Evolutionary conservation across 2,888 invertebrate species (phyloP).

Genomic region (Aleiodes leptofemur): DNA sequence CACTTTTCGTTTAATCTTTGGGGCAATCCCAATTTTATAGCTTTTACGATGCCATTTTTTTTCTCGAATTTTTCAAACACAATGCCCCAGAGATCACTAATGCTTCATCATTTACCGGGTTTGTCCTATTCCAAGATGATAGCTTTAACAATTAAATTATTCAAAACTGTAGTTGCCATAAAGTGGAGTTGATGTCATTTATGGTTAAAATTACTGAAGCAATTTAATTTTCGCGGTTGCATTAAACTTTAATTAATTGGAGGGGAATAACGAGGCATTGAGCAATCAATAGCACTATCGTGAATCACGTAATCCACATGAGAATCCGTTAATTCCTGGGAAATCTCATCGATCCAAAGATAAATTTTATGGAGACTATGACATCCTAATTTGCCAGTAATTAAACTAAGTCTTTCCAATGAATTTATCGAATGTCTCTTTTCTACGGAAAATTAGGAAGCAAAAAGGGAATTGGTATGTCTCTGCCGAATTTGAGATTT

Average conservation of each 20-base stretch:
- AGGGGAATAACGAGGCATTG: slow-evolving; percentile 51
- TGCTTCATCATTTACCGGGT: background rate
- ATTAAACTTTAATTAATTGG: slow-evolving; percentile 66
- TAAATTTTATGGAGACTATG: background rate
- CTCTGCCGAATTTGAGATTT: too few species aligned
- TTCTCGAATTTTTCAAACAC: background rate
- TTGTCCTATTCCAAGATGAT: slow-evolving; percentile 12
- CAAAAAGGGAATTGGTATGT: too few species aligned
- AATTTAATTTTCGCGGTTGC: slow-evolving; percentile 61
- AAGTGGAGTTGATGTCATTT: background rate
- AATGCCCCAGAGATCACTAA: background rate
- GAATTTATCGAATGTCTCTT: too few species aligned
- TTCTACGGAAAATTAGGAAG: too few species aligned
- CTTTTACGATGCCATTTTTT: slow-evolving; percentile 2
- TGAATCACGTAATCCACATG: slow-evolving; percentile 58
- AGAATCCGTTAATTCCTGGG: slow-evolving; percentile 52
- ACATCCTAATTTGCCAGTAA: background rate
- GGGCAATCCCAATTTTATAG: background rate
- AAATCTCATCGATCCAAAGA: background rate
- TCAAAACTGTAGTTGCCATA: background rate
- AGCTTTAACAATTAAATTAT: background rate
- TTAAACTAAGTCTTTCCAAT: too few species aligned
- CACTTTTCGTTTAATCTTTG: background rate
- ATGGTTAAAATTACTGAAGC: slow-evolving; percentile 31
- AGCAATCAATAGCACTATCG: slow-evolving; percentile 46